Evolutionary conservation across 1,140 invertebrate genomes (phyloP).

Genomic region (Aphelenchoides besseyi): DNA sequence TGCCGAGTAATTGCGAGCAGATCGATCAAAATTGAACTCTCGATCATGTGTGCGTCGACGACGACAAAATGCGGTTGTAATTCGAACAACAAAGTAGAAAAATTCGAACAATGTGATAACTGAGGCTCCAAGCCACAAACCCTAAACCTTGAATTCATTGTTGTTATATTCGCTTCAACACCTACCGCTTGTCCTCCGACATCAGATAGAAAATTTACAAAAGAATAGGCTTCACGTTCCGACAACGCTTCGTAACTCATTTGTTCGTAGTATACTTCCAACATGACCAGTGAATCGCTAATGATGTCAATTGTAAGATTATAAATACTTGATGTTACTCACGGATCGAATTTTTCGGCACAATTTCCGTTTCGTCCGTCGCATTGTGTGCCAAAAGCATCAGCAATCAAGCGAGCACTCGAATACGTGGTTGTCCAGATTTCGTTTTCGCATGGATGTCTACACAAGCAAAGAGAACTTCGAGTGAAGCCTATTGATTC

Average conservation of each 20-base stretch:
- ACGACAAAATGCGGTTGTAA: constrained; percentile 3
- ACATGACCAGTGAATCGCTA: constrained; percentile 48
- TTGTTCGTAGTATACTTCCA: constrained; percentile 62
- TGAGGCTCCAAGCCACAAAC: constrained; percentile 24
- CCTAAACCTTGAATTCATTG: too few relatives aligned
- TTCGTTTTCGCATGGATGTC: constrained; percentile 54
- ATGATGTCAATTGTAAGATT: constrained; percentile 15
- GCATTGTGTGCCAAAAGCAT: constrained; percentile 39
- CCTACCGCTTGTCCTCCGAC: constrained; percentile 32
- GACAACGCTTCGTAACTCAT: constrained; percentile 59
- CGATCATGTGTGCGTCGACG: not conserved
- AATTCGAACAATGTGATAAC: constrained; percentile 21
- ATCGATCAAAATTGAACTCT: not conserved
- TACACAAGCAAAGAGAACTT: constrained; percentile 44
- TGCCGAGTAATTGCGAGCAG: constrained; percentile 3
- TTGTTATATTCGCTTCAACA: too few relatives aligned
- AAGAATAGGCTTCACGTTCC: constrained; percentile 58
- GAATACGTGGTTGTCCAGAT: constrained; percentile 61
- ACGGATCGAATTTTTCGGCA: constrained; percentile 28
- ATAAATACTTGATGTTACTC: constrained; percentile 20
- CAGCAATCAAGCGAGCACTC: constrained; percentile 50
- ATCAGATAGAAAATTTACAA: constrained; percentile 61
- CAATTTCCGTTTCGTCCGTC: not conserved
- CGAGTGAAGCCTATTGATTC: constrained; percentile 50
- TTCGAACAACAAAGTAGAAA: constrained; percentile 13